Base-by-base conservation (phyloP, 2,888 invertebrate species). In the Apodemia mormo region DNA sequence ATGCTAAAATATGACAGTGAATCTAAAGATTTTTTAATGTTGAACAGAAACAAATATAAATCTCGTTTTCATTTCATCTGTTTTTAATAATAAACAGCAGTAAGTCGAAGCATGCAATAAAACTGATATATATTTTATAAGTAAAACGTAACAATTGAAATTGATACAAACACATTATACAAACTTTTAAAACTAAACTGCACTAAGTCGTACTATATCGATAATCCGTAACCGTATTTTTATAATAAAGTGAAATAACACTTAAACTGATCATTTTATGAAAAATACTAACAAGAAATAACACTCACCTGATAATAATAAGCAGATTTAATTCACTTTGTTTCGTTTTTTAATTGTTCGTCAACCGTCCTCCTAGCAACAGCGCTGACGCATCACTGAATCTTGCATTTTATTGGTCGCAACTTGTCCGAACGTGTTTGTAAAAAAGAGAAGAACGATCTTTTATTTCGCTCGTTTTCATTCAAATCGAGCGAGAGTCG, bases 61-160 rank as follows among this genome's bases (percentile, higher is more conserved):
- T 65, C 65, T 43, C 22, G 40, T 65, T 65, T 65, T 65, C 43
- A 40, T 65, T 65, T 65, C 22, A 40, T 65, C 43, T 22, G 65
- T 65, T 65, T 65, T 65, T 65, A 65, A 65, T 43, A 65, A n/a
- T 65, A 65, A 65, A 43, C 65, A 65, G 65, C 43, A 65, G 22
- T 65, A 65, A 22, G 40, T 65, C 65, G 10, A 65, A 65, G 37
- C 43, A 40, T 65, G 43, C 65, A 37, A 65, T 65, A 43, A 65
- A 65, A 40, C 43, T 43, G 37, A 65, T 65, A 65, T 65, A 65
- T 65, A 40, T 65, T 43, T 40, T 14, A 65, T n/a, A 65, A 65
- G 37, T 65, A 65, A 43, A 65, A 65, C 12, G 65, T 43, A 65
- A 65, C 43, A 65, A 65, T 43, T 65, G 65, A 65, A 65, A 65